Percentiles rank a stretch among this genome's conserved stretches.
Conservation (phyloP, 1,140 invertebrate species). For the Tetraneura akinire region DNA sequence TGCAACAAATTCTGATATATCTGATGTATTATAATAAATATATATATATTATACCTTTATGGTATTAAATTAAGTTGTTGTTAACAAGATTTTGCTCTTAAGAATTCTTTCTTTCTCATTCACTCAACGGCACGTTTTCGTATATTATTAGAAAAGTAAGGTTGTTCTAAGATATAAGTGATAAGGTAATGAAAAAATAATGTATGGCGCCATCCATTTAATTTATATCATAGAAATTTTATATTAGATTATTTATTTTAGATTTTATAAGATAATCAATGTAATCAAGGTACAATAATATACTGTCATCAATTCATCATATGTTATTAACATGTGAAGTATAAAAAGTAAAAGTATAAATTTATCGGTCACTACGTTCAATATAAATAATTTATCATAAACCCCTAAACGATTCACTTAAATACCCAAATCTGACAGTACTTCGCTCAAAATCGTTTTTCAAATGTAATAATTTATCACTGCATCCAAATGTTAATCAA, state of each 20-base stretch:
- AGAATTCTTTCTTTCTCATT: background rate
- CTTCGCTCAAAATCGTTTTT: too few species aligned
- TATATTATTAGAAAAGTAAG: constrained; percentile 9
- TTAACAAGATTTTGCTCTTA: constrained; percentile 48
- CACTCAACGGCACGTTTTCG: background rate
- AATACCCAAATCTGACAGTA: too few species aligned
- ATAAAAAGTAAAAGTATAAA: too few species aligned
- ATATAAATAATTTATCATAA: too few species aligned
- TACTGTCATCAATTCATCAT: too few species aligned
- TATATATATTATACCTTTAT: too few species aligned
- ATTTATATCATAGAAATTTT: background rate
- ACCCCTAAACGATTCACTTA: too few species aligned
- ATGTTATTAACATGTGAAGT: too few species aligned
- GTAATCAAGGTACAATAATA: too few species aligned
- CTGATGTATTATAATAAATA: background rate
- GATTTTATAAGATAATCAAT: background rate
- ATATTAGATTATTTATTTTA: constrained; percentile 7
- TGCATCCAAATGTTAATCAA: too few species aligned
- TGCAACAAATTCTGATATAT: constrained; percentile 27
- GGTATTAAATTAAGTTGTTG: constrained; percentile 39
- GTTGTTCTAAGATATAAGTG: constrained; percentile 38
- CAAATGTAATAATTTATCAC: too few species aligned
- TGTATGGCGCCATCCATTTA: constrained; percentile 12
- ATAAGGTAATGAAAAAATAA: constrained; percentile 19
- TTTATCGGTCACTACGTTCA: too few species aligned